phyloP scores from a whole-genome alignment of 2,797 vertebrate genomes.

The Phoebastria nigripes region DNA sequence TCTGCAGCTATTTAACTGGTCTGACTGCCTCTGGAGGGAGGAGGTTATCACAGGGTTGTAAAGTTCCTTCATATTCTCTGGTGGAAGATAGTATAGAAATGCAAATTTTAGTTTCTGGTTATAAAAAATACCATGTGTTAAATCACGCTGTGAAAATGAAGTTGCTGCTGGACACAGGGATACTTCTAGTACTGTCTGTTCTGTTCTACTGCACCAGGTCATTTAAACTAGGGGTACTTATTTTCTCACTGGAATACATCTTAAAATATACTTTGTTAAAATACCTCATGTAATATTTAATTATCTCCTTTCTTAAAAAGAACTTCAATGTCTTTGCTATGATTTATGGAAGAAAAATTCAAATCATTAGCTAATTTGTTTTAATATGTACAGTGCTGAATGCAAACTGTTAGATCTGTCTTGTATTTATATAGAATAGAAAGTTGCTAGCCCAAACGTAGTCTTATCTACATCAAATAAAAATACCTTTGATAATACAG shows the following conservation, averaged over 20 bases:
- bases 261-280: background rate
- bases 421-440: background rate
- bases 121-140: background rate
- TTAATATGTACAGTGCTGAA: background rate
- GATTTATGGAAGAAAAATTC: background rate
- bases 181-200: background rate
- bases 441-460: background rate
- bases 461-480: background rate
- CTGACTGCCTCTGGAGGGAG: background rate
- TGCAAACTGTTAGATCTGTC: background rate
- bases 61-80: background rate
- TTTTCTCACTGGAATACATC: background rate
- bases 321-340: background rate
- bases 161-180: background rate
- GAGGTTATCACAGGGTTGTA: background rate
- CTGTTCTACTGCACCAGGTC: background rate
- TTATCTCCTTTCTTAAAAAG: background rate
- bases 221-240: background rate
- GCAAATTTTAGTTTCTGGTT: background rate
- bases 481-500: background rate
- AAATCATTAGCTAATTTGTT: background rate
- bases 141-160: background rate
- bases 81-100: background rate
- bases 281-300: background rate
- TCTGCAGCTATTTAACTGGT: background rate